Evolutionary conservation across 2,888 invertebrate species (phyloP), one percentile per base, ranked within the genome.

Genomic region (Sinhomidia bicolor): DNA sequence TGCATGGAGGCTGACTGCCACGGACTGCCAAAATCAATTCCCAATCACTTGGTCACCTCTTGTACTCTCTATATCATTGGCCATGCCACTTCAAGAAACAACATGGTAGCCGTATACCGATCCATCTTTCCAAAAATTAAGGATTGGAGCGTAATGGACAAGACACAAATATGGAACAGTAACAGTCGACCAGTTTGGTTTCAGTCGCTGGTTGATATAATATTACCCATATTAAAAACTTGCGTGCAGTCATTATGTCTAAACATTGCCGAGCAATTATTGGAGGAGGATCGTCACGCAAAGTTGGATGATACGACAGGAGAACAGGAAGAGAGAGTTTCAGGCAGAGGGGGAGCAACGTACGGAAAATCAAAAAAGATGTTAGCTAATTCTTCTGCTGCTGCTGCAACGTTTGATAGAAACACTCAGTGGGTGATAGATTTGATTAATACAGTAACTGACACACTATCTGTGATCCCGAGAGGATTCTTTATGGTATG

Each of bases 91-190:
- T 84, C 91, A 10, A 83, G 90, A 65, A 87, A 90, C 6, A 87
- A 89, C 26, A 82, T 92, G 60, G 88, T 89, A 0, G 85, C 90
- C 47, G 90, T 91, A 0, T 92, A 91, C 78, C 80, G 90, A 76
- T 87, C 91, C n/a, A 87, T 92, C 20, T 78, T 92, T 3, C 81
- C 90, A n/a, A 60, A 78, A 83, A 90, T 91, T 9, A 82, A 86
- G 6, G 92, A 92, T 74, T 92, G 92, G 92, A 90, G 88, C 82
- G 91, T 90, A 14, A 91, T 92, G 92, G 92, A 92, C 76, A 91
- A 90, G 76, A 90, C 91, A n/a, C 92, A 92, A 88, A 91, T 92
- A 41, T 92, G 92, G 92, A 92, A 89, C 60, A 90, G 91, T 20
- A 91, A 88, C 29, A 92, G 87, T 44, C 83, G 91, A 29, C 92